Percentiles rank a stretch among this genome's conserved stretches.
These are phyloP conservation scores for Brachyhypopomus occidentalis DNA, from an alignment of 2,113 vertebrate genomes.

Conservation along the genomic window DNA sequence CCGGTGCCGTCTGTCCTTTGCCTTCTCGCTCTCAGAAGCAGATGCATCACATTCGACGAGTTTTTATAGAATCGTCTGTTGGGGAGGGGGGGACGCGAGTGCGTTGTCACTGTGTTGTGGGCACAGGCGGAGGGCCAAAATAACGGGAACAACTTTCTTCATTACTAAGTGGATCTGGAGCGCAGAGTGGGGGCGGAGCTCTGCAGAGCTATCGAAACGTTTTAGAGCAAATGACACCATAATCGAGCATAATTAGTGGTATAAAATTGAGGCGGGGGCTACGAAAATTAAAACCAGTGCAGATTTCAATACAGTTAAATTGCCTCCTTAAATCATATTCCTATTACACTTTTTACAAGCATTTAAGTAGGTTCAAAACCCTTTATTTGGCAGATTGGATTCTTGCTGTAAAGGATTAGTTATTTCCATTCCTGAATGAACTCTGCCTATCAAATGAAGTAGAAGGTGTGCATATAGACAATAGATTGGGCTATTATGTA, in stretches of 20 bases:
- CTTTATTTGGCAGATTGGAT: slow-evolving; percentile 61
- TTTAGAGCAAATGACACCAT: slow-evolving; percentile 78
- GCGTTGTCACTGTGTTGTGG: not conserved
- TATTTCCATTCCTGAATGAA: slow-evolving; percentile 53
- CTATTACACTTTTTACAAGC: slow-evolving; percentile 70
- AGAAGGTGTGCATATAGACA: slow-evolving; percentile 1
- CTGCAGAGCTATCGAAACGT: slow-evolving; percentile 62
- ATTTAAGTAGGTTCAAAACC: slow-evolving; percentile 74
- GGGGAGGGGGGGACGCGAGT: not conserved
- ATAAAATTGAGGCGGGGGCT: slow-evolving; percentile 76
- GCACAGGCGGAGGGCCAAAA: slow-evolving; percentile 62
- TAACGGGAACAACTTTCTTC: slow-evolving; percentile 76
- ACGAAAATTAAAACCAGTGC: slow-evolving; percentile 76
- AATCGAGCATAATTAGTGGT: slow-evolving; percentile 82
- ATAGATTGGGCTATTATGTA: slow-evolving; percentile 10
- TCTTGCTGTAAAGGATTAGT: slow-evolving; percentile 51
- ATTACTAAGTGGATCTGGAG: slow-evolving; percentile 75
- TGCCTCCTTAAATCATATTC: slow-evolving; percentile 72
- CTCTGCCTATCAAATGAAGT: slow-evolving; percentile 37
- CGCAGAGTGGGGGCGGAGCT: slow-evolving; percentile 55
- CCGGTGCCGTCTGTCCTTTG: not conserved
- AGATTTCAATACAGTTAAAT: slow-evolving; percentile 74
- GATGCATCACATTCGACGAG: slow-evolving; percentile 78
- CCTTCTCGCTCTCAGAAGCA: slow-evolving; percentile 33
- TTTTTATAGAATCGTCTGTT: slow-evolving; percentile 75